A percentile compares a stretch with the other conserved stretches of the same genome.
Evolutionary conservation across 2,888 invertebrate genomes (phyloP).

Genomic region (Mythimna albipuncta): DNA sequence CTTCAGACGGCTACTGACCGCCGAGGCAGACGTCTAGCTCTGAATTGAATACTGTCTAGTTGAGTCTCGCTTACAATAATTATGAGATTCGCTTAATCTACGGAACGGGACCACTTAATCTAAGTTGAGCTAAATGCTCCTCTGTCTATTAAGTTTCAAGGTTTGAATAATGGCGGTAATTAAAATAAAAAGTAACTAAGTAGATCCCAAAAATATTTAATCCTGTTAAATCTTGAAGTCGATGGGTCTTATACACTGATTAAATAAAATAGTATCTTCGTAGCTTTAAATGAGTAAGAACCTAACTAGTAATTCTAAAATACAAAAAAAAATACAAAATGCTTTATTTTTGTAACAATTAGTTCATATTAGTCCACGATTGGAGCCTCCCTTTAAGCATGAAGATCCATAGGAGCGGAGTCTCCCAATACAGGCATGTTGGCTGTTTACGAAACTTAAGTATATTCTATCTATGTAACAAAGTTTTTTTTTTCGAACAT

Average conservation of each 20-base stretch:
- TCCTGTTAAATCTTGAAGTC: not conserved
- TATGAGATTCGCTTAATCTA: constrained; percentile 49
- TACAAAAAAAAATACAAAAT: no score
- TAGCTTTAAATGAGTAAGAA: no score
- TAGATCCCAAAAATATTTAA: not conserved
- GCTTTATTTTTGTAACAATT: no score
- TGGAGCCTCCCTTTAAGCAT: no score
- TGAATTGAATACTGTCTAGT: constrained; percentile 33
- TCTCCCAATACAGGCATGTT: no score
- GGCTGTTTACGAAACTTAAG: no score
- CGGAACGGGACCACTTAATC: constrained; percentile 31
- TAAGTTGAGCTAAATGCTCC: constrained; percentile 17
- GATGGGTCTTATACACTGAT: not conserved
- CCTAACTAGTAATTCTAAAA: no score
- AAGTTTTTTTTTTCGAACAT: no score
- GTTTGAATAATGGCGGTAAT: constrained; percentile 14
- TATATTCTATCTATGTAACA: no score
- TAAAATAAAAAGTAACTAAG: constrained; percentile 10
- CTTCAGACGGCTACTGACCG: constrained; percentile 43
- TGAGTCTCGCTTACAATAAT: constrained; percentile 34
- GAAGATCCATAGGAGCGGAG: no score
- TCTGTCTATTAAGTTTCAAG: constrained; percentile 30
- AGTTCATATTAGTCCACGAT: no score
- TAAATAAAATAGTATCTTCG: no score
- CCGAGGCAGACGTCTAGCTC: constrained; percentile 55